Percentiles rank a stretch among this genome's conserved stretches.
phyloP scores from a whole-genome alignment of 1,140 invertebrate genomes.

The Conus ventricosus region DNA sequence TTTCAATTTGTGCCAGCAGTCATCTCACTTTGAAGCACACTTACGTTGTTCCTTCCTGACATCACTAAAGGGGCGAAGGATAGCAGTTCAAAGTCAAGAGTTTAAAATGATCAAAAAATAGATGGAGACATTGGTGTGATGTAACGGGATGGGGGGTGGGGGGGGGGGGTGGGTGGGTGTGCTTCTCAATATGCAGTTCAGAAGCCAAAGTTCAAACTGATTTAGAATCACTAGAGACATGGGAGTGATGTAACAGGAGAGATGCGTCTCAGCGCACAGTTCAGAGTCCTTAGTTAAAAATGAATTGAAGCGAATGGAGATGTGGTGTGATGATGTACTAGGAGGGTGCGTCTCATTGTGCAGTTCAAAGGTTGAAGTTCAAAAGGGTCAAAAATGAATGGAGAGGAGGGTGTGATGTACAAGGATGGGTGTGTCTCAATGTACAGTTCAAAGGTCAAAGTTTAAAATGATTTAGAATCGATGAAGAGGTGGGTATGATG shows the following conservation, averaged over 20 bases:
- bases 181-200: neutral
- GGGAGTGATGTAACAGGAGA: neutral
- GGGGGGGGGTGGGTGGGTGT: neutral
- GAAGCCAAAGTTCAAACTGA: neutral
- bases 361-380: too few relatives aligned
- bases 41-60: too few relatives aligned
- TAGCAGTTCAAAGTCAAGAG: neutral
- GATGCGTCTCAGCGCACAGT: neutral
- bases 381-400: neutral
- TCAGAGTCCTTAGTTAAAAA: too few relatives aligned
- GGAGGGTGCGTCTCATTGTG: too few relatives aligned
- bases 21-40: too few relatives aligned
- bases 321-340: neutral
- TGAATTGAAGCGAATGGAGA: neutral
- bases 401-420: neutral
- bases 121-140: neutral
- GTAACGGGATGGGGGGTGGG: neutral
- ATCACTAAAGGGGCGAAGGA: too few relatives aligned
- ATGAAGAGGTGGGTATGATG: neutral
- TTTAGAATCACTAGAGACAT: neutral
- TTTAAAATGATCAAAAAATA: neutral
- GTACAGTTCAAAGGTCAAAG: neutral
- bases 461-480: neutral
- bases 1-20: too few relatives aligned
- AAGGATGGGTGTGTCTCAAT: neutral